Percentiles rank a stretch among this genome's conserved stretches.
Conservation (phyloP, 2,113 vertebrate genomes). For the Brachypodius melanocephalos region DNA sequence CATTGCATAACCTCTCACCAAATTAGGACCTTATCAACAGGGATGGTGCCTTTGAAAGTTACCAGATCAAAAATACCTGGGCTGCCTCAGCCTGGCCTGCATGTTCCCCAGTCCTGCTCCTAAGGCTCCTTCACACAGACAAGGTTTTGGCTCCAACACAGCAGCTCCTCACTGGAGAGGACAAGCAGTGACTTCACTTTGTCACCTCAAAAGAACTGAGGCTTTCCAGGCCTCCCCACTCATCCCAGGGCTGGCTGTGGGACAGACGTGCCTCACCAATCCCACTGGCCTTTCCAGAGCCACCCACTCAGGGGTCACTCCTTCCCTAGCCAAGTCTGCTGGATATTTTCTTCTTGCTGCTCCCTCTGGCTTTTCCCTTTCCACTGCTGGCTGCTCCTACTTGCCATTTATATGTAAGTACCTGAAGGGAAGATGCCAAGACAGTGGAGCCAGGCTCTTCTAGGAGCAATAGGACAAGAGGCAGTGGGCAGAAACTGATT, state of each 20-base stretch:
- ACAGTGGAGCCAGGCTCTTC: background rate
- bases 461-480: background rate
- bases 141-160: background rate
- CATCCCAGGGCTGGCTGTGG: background rate
- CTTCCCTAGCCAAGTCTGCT: background rate
- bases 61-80: background rate
- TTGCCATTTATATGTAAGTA: background rate
- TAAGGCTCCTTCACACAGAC: background rate
- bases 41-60: background rate
- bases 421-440: background rate
- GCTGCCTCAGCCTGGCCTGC: background rate
- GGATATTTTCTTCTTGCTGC: background rate
- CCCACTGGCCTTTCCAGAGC: background rate
- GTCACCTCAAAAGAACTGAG: background rate
- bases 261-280: background rate
- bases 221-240: background rate
- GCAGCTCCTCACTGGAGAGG: background rate
- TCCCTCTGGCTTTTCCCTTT: background rate
- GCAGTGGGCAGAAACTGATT: background rate
- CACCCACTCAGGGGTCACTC: background rate
- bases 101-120: background rate
- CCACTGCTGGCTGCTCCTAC: background rate
- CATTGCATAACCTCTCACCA: background rate
- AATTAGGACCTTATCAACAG: background rate
- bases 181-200: background rate